Evolutionary conservation across 2,888 invertebrate species (phyloP).

Genomic region (Rhagonycha fulva): DNA sequence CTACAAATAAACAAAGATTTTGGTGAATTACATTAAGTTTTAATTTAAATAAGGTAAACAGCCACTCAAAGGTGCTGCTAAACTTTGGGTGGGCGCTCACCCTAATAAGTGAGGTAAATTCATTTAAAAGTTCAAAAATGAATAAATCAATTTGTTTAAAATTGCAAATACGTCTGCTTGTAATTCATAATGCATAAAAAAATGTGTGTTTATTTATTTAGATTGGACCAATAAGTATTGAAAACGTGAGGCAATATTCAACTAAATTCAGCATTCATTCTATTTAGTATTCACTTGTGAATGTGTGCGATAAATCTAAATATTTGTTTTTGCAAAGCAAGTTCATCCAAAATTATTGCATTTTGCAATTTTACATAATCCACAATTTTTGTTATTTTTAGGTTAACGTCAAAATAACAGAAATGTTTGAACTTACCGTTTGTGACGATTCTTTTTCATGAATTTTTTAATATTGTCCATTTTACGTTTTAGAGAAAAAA

Average conservation of each 20-base stretch:
- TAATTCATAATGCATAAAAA: neutral
- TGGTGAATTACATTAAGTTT: neutral
- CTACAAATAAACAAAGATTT: constrained; percentile 14
- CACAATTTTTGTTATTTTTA: neutral
- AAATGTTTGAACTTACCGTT: neutral
- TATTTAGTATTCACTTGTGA: neutral
- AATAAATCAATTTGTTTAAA: neutral
- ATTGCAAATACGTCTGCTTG: neutral
- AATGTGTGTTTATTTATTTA: neutral
- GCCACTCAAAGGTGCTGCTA: neutral
- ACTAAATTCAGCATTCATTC: neutral
- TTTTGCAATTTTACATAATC: neutral
- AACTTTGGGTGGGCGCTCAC: neutral
- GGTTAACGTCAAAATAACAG: neutral
- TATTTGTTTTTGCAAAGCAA: neutral
- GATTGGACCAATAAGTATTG: neutral
- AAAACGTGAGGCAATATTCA: neutral
- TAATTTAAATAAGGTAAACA: neutral
- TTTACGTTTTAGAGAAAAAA: neutral
- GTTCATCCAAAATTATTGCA: neutral
- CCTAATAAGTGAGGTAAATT: neutral
- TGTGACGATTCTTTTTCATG: neutral
- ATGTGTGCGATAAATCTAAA: neutral
- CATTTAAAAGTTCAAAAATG: neutral
- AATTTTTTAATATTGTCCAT: neutral